A percentile compares a stretch with the other conserved stretches of the same genome.
phyloP scores from a whole-genome alignment of 2,888 invertebrate genomes.

The Trachelus iudaicus region DNA sequence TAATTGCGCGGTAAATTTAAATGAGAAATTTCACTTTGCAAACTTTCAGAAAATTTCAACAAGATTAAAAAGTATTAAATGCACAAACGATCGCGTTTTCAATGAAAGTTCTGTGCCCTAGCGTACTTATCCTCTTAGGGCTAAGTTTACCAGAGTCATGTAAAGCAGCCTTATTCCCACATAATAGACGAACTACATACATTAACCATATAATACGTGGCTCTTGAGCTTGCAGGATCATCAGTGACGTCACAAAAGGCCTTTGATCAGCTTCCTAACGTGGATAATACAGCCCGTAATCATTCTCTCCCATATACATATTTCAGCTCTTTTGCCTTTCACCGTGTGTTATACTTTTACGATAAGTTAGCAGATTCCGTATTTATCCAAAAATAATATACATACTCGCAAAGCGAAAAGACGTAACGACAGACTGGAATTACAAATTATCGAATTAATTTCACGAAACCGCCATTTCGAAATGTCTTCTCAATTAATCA shows the following conservation, averaged over 20 bases:
- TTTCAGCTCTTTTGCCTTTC: not conserved
- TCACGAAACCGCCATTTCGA: not conserved
- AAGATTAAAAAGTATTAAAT: not conserved
- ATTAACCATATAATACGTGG: not conserved
- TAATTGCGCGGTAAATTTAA: not conserved
- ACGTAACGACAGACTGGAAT: not conserved
- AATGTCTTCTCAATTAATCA: not conserved
- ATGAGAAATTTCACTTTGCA: not conserved
- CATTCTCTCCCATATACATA: not conserved
- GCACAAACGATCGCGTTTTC: not conserved
- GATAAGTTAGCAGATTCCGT: not conserved
- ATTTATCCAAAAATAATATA: not conserved
- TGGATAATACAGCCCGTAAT: not conserved
- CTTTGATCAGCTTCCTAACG: not conserved
- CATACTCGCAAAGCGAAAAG: not conserved
- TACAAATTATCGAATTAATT: not conserved
- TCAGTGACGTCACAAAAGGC: not conserved
- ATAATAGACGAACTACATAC: not conserved
- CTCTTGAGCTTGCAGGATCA: not conserved
- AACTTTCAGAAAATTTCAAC: not conserved
- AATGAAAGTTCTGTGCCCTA: not conserved
- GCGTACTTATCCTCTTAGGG: not conserved
- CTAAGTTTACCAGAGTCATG: not conserved
- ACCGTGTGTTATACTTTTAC: not conserved
- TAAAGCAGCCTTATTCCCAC: not conserved